A percentile compares a stretch with the other conserved stretches of the same genome.
Evolutionary conservation across 2,888 invertebrate species (phyloP).

Genomic region (Diploptera punctata): DNA sequence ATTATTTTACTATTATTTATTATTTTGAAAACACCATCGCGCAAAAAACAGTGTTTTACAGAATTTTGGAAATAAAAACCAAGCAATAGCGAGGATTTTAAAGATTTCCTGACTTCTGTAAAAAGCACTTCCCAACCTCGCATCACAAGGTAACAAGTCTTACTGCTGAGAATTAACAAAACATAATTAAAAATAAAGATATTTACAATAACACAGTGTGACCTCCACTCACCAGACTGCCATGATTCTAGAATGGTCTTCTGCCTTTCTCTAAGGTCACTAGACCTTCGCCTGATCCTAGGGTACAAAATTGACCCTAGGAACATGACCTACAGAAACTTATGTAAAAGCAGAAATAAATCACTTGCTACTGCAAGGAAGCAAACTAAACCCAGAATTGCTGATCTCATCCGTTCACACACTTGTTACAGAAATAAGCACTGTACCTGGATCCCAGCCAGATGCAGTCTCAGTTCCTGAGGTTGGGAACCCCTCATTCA

Average conservation of each 20-base stretch:
- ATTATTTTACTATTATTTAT: no score
- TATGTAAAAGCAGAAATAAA: neutral
- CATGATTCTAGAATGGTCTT: conserved; percentile 37
- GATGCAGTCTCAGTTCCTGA: neutral
- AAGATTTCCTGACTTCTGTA: no score
- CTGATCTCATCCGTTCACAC: conserved; percentile 25
- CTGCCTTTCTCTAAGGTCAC: conserved; percentile 37
- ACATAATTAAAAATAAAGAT: no score
- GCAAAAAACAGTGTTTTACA: no score
- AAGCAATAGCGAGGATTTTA: no score
- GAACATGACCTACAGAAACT: conserved; percentile 32
- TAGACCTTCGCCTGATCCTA: conserved; percentile 36
- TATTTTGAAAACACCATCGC: no score
- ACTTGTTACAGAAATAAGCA: neutral
- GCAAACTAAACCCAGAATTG: conserved; percentile 12
- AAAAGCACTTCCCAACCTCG: no score
- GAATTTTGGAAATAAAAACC: no score
- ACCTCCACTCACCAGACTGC: conserved; percentile 34
- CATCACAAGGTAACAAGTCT: no score
- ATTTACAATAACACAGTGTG: no score
- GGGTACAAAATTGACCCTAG: conserved; percentile 35
- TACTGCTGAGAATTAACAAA: no score
- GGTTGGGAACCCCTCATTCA: conserved; percentile 23
- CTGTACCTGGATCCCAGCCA: neutral
- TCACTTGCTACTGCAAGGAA: neutral